These are phyloP conservation scores for Acanthoscelides obtectus DNA, from an alignment of 2,888 invertebrate species.

Conservation along the genomic window DNA sequence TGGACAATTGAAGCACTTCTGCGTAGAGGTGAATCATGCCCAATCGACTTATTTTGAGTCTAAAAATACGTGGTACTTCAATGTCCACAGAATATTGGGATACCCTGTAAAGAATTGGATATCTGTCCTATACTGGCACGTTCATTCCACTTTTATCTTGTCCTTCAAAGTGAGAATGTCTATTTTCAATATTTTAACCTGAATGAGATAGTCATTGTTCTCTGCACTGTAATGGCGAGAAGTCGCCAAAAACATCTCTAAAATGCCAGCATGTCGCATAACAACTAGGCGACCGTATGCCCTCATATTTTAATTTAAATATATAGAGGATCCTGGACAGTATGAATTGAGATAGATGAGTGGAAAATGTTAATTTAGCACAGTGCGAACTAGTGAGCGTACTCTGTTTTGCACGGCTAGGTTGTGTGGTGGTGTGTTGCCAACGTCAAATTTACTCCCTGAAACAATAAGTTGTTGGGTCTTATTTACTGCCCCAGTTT, in stretches of 20 bases:
- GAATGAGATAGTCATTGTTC: too few relatives aligned
- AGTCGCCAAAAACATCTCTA: background rate
- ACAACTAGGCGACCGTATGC: background rate
- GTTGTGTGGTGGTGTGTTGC: background rate
- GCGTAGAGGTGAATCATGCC: too few relatives aligned
- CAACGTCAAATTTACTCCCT: background rate
- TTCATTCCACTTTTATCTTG: too few relatives aligned
- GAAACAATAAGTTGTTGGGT: background rate
- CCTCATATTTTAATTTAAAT: background rate
- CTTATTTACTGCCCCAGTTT: background rate
- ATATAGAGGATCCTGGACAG: background rate
- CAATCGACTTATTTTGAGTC: too few relatives aligned
- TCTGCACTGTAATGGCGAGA: background rate
- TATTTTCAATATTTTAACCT: too few relatives aligned
- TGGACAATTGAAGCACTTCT: too few relatives aligned
- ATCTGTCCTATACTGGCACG: too few relatives aligned
- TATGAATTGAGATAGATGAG: background rate
- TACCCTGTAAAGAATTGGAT: too few relatives aligned
- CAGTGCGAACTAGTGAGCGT: background rate
- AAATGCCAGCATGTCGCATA: background rate
- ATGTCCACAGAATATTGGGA: too few relatives aligned
- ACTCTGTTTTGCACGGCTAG: background rate
- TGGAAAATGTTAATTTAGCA: background rate
- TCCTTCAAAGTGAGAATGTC: too few relatives aligned
- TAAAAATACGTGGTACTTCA: too few relatives aligned